Base-by-base conservation (phyloP, 1,140 invertebrate genomes). In the Mya arenaria region DNA sequence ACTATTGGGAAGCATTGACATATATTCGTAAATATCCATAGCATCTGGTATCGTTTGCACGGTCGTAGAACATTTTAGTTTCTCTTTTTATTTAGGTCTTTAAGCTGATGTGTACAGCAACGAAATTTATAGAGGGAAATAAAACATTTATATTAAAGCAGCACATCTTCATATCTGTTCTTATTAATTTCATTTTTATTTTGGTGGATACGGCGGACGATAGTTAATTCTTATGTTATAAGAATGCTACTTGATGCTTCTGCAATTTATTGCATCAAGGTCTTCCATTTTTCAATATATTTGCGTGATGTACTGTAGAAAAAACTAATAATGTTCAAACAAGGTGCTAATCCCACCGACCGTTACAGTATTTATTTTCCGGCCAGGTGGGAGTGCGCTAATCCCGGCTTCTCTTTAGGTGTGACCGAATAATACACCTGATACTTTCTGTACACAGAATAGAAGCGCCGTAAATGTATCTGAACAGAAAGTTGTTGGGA, bases 391-490 rank as follows among this genome's bases (percentile, higher is more conserved):
- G 17, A 23, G 10, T 23, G 17, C 48, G 48, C 19, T 52, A 52
- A 52, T 52, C 48, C 48, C 19, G 8, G 17, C 48, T 23, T 52
- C 17, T 34, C 13, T 19, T 48, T 10, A 69, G 25, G 75, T 48
- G 75, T 55, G 39, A 58, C 75, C 75, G 75, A 30, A 34, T 13
- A 39, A 78, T 41, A 56, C 10, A 28, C 2, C 32, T 66, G 41
- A 78, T 10, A 56, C 37, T 41, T 68, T 78, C 37, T 36, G 52
- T 48, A 78, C 41, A 78, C 25, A 78, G 44, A 23, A 65, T 41
- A 78, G 75, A 78, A 78, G 75, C 75, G 63, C 41, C 41, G 37
- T 34, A 23, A 68, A 68, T 78, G 44, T 78, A 62, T 78, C 63
- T 66, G 34, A n/a, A 68, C 37, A 55, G 19, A 68, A 66, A 68